Percentiles rank a stretch among this genome's conserved stretches.
Conservation (phyloP, 2,888 invertebrate species). For the Dryomyza anilis region DNA sequence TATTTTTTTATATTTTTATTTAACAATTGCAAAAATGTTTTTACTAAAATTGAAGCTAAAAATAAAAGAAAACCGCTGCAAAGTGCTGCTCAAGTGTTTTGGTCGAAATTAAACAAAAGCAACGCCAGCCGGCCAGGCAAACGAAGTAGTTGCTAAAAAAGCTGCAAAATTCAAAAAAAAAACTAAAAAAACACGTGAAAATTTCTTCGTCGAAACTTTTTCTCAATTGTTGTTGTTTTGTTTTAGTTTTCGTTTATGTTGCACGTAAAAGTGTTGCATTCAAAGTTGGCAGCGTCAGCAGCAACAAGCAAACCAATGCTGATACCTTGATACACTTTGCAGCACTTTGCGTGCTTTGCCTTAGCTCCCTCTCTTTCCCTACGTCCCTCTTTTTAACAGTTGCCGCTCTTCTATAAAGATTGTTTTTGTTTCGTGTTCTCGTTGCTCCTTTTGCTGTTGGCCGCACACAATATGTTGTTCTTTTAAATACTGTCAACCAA, state of each 20-base stretch:
- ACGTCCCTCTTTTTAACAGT: too few relatives aligned
- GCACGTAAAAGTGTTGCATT: too few relatives aligned
- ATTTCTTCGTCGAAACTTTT: neutral
- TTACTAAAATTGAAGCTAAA: neutral
- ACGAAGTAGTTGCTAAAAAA: neutral
- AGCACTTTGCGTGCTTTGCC: too few relatives aligned
- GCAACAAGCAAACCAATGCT: neutral
- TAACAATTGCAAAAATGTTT: conserved; percentile 6
- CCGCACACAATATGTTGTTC: neutral
- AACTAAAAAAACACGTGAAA: too few relatives aligned
- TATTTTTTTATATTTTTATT: too few relatives aligned
- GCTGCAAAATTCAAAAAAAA: neutral
- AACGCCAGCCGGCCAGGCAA: neutral
- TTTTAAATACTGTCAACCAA: too few relatives aligned
- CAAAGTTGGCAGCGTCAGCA: neutral
- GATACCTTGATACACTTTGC: too few relatives aligned
- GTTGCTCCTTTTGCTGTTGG: neutral
- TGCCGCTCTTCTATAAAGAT: too few relatives aligned
- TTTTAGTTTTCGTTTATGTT: neutral
- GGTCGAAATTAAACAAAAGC: conserved; percentile 9
- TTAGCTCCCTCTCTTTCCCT: too few relatives aligned
- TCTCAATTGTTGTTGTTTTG: neutral
- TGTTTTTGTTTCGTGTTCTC: conserved; percentile 2
- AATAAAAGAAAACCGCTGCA: neutral
- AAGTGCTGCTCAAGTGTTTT: neutral